Percentiles rank a stretch among this genome's conserved stretches.
phyloP scores from a whole-genome alignment of 2,888 invertebrate genomes.

The Hemaris fuciformis region DNA sequence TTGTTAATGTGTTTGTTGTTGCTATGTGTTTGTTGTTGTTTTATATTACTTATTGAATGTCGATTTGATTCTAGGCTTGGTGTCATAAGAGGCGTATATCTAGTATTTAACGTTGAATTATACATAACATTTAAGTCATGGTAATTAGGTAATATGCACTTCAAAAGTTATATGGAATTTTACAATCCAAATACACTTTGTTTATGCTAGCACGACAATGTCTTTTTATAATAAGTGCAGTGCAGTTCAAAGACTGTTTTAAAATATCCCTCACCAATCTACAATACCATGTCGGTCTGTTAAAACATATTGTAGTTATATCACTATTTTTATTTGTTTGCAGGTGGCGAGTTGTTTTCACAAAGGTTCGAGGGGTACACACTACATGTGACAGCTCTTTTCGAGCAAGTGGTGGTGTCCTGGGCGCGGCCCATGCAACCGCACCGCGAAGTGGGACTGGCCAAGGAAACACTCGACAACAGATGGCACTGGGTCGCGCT shows the following conservation, averaged over 20 bases:
- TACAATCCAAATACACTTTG: no score
- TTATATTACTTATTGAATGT: not conserved
- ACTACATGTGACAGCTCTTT: constrained; percentile 82
- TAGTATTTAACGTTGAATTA: no score
- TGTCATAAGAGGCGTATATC: not conserved
- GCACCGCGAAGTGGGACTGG: constrained; percentile 83
- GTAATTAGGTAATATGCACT: no score
- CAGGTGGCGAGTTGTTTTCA: constrained; percentile 86
- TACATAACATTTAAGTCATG: no score
- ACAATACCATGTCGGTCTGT: no score
- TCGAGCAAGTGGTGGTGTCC: constrained; percentile 82
- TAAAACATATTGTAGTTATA: no score
- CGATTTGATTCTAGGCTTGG: not conserved
- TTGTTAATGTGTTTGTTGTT: no score
- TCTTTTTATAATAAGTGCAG: no score
- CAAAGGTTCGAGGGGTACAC: constrained; percentile 85
- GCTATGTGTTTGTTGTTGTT: not conserved
- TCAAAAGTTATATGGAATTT: no score
- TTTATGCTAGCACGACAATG: no score
- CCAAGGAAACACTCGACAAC: constrained; percentile 88
- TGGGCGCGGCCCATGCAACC: constrained; percentile 78
- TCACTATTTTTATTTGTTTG: constrained; percentile 20
- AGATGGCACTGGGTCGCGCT: constrained; percentile 90
- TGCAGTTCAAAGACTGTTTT: no score
- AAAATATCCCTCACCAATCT: not conserved